Conservation (phyloP, 2,888 invertebrate species). For the Acronicta leporina region DNA sequence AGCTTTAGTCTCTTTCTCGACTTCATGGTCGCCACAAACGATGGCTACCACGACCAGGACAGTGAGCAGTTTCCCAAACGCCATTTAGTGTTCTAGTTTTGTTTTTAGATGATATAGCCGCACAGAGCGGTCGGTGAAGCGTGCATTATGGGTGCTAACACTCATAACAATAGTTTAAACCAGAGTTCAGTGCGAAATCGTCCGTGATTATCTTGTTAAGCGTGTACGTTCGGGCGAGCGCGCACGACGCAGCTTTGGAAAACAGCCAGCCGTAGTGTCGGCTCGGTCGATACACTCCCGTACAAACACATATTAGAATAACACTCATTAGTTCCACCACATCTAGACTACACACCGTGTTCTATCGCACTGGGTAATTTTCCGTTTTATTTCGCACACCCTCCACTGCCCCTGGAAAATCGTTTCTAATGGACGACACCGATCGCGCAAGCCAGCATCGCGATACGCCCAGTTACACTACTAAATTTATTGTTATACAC, state of each 20-base stretch:
- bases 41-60: conserved; percentile 72
- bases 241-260: conserved; percentile 65
- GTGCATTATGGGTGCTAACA: conserved; percentile 64
- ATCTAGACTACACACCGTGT: conserved; percentile 35
- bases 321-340: conserved; percentile 45
- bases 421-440: conserved; percentile 53
- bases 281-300: conserved; percentile 70
- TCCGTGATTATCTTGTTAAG: conserved; percentile 67
- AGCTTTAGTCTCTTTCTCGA: conserved; percentile 78
- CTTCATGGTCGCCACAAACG: conserved; percentile 75
- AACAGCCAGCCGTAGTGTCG: conserved; percentile 66
- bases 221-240: conserved; percentile 54
- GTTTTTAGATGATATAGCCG: conserved; percentile 68
- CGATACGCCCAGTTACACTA: conserved; percentile 32
- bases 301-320: conserved; percentile 47
- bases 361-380: conserved; percentile 34
- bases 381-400: conserved; percentile 45
- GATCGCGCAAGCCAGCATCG: conserved; percentile 26
- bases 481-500: conserved; percentile 23
- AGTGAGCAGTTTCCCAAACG: conserved; percentile 73
- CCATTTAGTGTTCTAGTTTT: conserved; percentile 77
- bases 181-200: conserved; percentile 56
- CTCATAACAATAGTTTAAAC: conserved; percentile 75
- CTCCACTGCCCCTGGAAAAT: conserved; percentile 46
- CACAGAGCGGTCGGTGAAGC: conserved; percentile 66